These are phyloP conservation scores for Pediacus dermestoides DNA, from an alignment of 2,888 invertebrate species.

Conservation along the genomic window DNA sequence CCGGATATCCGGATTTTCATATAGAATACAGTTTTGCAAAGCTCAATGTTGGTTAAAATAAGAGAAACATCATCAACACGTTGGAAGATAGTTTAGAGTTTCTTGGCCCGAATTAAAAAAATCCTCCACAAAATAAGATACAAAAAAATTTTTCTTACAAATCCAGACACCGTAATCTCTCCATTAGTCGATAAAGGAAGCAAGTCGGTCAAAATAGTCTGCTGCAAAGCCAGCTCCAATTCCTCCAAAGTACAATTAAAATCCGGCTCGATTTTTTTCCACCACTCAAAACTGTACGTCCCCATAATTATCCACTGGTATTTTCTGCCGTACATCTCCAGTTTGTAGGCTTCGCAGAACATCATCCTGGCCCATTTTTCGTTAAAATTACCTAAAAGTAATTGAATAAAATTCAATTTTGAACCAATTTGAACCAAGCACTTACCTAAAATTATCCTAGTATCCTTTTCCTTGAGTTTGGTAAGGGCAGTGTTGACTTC, in stretches of 20 bases:
- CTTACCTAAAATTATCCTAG: constrained; percentile 76
- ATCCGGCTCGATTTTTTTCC: constrained; percentile 58
- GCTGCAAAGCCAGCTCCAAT: constrained; percentile 76
- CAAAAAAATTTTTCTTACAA: constrained; percentile 60
- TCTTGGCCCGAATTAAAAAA: no score
- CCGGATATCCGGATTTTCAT: no score
- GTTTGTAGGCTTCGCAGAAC: constrained; percentile 82
- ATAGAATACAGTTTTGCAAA: no score
- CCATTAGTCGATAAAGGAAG: constrained; percentile 83
- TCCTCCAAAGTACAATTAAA: constrained; percentile 70
- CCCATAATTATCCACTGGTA: constrained; percentile 96
- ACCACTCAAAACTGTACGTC: constrained; percentile 74
- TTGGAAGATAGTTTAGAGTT: no score
- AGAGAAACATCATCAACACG: no score
- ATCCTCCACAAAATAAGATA: no score
- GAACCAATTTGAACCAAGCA: constrained; percentile 1
- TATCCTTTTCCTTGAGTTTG: constrained; percentile 85
- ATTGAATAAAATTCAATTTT: neutral
- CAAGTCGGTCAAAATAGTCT: constrained; percentile 84
- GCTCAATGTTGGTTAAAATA: no score
- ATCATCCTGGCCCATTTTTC: constrained; percentile 87
- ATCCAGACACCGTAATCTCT: constrained; percentile 83
- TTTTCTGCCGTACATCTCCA: constrained; percentile 85
- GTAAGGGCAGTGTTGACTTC: constrained; percentile 77
- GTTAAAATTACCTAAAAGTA: constrained; percentile 78